Percentiles rank a stretch among this genome's conserved stretches.
Evolutionary conservation across 2,113 vertebrate species (phyloP).

Genomic region (Calidris pygmaea): DNA sequence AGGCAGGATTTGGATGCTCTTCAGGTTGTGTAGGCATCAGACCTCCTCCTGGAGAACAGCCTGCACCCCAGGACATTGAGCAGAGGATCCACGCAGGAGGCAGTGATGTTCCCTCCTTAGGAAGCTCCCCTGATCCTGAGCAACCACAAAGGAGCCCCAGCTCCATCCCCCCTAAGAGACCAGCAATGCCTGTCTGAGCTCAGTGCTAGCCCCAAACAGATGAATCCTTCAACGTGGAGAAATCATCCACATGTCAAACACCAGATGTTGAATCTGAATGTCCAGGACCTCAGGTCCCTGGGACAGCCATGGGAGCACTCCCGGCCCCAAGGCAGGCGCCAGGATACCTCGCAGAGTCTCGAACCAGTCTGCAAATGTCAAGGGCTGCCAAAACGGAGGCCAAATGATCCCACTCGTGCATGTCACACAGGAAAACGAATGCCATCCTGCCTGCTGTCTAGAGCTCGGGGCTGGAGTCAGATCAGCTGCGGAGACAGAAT

Average conservation of each 20-base stretch:
- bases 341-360: background rate
- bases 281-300: background rate
- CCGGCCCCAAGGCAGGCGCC: background rate
- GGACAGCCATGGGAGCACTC: background rate
- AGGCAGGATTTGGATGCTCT: background rate
- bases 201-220: background rate
- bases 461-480: background rate
- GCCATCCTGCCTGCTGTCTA: background rate
- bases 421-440: background rate
- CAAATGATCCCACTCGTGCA: background rate
- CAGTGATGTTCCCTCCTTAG: background rate
- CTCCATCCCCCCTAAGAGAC: background rate
- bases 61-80: background rate
- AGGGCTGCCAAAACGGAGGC: background rate
- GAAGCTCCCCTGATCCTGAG: background rate
- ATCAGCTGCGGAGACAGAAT: background rate
- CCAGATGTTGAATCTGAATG: background rate
- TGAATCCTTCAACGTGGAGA: background rate
- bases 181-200: background rate
- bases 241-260: background rate
- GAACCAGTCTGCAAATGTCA: rapidly evolving
- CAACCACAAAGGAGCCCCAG: background rate
- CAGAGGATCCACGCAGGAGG: background rate
- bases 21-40: background rate
- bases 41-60: background rate